Evolutionary conservation across 2,888 invertebrate species (phyloP), one percentile per base, ranked within the genome.

Genomic region (Acheta domesticus): DNA sequence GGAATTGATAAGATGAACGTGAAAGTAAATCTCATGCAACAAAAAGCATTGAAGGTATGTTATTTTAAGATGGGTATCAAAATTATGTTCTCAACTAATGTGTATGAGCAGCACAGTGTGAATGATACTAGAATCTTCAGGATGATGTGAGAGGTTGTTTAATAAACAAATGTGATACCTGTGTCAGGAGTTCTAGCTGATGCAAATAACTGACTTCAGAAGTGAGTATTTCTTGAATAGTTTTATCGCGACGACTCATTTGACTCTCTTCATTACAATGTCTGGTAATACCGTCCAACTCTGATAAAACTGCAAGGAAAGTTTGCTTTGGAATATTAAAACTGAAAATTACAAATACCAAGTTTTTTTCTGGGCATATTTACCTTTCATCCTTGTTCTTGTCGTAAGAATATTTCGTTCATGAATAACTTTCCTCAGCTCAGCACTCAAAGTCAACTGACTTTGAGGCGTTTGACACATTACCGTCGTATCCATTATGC

Each of bases 161-260:
- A 36, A 36, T 36, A 36, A 36, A 36, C 36, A 36, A 3, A 36
- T 36, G 36, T 36, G 36, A 8, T 84, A 89, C 90, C 85, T 90
- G 89, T 86, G 92, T 90, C 12, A 93, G 87, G 36, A 89, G 87
- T 85, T 93, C 91, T 74, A 94, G 85, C 83, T 93, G 93, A 23
- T 89, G 87, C 21, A 93, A 86, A 85, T 94, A 94, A 12, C 91
- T 89, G 80, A 90, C 89, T 87, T 94, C 94, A 12, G 93, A 92
- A 19, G 89, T 89, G 78, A 93, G 87, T 81, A 93, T 91, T 87
- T 94, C 94, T 84, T 90, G 87, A 36, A 93, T 87, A 0, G 92
- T 91, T 86, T 91, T 84, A 84, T 80, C 86, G 85, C 84, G 87
- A 82, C 85, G 83, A 84, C 83, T 86, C 84, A 82, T 86, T 84